phyloP scores from a whole-genome alignment of 1,140 invertebrate species.

The Parapsyche elsis region DNA sequence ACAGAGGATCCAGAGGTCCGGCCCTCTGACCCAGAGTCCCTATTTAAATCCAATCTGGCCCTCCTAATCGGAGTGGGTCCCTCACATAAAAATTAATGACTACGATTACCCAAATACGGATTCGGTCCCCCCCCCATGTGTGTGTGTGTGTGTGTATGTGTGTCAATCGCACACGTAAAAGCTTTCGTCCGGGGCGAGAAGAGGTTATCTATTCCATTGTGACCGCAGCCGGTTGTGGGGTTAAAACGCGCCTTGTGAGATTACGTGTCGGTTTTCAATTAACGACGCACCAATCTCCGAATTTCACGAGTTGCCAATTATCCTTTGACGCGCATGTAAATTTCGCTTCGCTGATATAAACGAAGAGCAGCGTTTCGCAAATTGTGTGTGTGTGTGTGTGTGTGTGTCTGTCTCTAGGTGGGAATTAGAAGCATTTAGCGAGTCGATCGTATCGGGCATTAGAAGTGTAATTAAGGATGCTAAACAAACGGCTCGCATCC shows the following conservation, averaged over 20 bases:
- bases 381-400: no score
- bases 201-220: neutral
- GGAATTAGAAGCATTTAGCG: no score
- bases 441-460: no score
- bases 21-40: neutral
- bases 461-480: no score
- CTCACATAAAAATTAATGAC: conserved; percentile 1
- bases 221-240: neutral
- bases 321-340: no score
- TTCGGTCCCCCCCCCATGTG: neutral
- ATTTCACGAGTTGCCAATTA: neutral
- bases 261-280: conserved; percentile 4
- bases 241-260: neutral
- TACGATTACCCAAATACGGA: neutral
- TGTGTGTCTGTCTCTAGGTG: no score
- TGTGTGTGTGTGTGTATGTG: neutral
- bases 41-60: conserved; percentile 17
- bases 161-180: neutral
- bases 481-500: neutral
- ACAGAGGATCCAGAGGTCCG: neutral
- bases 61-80: neutral
- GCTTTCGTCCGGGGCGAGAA: neutral
- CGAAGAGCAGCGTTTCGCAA: no score
- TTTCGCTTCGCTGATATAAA: no score
- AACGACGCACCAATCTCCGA: neutral